These are phyloP conservation scores for Lacanobia oleracea DNA, from an alignment of 2,888 invertebrate species.

Conservation along the genomic window DNA sequence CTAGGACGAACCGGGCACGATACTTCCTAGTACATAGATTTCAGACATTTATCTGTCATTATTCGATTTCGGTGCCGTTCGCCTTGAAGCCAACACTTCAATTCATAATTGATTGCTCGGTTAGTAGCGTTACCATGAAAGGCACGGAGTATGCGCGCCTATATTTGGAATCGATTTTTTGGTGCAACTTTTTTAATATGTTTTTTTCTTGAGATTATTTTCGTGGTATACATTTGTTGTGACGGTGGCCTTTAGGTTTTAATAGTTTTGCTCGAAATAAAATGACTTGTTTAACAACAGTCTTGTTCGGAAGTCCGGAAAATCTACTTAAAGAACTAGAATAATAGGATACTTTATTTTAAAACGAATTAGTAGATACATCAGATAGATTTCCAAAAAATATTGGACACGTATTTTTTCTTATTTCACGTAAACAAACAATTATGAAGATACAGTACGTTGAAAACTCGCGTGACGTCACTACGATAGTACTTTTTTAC, in stretches of 20 bases:
- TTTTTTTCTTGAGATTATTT: slow-evolving; percentile 49
- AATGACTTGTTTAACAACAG: background rate
- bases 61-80: slow-evolving; percentile 77
- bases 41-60: slow-evolving; percentile 83
- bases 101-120: slow-evolving; percentile 57
- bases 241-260: slow-evolving; percentile 33
- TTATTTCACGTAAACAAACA: no score
- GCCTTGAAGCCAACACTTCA: slow-evolving; percentile 80
- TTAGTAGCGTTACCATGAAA: slow-evolving; percentile 63
- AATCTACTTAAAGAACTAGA: background rate
- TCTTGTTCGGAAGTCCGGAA: slow-evolving; percentile 1
- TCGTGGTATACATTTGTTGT: slow-evolving; percentile 30
- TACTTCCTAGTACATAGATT: slow-evolving; percentile 82
- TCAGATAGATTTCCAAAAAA: no score
- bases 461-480: no score
- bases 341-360: no score
- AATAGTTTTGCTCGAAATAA: slow-evolving; percentile 13
- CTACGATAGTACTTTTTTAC: no score
- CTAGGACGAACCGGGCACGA: slow-evolving; percentile 86
- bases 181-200: slow-evolving; percentile 50
- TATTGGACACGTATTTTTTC: no score
- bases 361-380: no score
- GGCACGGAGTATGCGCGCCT: slow-evolving; percentile 51
- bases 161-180: slow-evolving; percentile 59
- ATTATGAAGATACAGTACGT: no score